Evolutionary conservation across 2,113 vertebrate species (phyloP).

Genomic region (Mustela lutreola): DNA sequence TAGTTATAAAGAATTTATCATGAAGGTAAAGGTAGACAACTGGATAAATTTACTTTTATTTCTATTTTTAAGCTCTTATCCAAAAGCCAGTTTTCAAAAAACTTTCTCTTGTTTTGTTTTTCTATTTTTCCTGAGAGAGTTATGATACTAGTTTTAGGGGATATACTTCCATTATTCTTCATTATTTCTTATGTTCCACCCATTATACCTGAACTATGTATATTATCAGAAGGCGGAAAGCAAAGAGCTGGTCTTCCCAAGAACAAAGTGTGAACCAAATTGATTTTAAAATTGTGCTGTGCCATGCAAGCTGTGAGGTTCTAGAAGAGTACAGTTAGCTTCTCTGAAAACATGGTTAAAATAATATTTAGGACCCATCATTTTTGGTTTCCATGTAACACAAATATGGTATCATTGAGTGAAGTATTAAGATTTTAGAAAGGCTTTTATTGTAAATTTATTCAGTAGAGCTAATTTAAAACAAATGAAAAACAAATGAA

Average conservation of each 20-base stretch:
- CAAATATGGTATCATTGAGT: neutral
- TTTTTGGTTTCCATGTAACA: neutral
- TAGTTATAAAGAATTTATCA: neutral
- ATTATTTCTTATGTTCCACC: slow-evolving; percentile 9
- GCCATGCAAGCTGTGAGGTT: neutral
- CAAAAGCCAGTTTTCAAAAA: neutral
- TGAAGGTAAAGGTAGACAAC: neutral
- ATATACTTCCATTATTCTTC: slow-evolving; percentile 38
- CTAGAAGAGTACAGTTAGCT: neutral
- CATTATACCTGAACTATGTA: neutral
- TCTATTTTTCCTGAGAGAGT: neutral
- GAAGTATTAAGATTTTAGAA: neutral
- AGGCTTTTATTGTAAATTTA: neutral
- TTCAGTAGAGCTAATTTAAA: neutral
- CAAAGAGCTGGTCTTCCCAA: slow-evolving; percentile 36
- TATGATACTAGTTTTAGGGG: neutral
- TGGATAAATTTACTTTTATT: slow-evolving; percentile 28
- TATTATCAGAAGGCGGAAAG: slow-evolving; percentile 49
- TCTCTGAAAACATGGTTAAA: neutral
- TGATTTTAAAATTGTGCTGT: slow-evolving; percentile 15
- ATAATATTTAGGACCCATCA: rapidly evolving
- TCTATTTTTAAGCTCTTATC: neutral
- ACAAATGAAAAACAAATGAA: neutral
- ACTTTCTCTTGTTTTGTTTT: neutral
- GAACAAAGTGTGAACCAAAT: neutral